Evolutionary conservation across 2,113 vertebrate species (phyloP), one percentile per base, ranked within the genome.

Genomic region (Nibea albiflora): DNA sequence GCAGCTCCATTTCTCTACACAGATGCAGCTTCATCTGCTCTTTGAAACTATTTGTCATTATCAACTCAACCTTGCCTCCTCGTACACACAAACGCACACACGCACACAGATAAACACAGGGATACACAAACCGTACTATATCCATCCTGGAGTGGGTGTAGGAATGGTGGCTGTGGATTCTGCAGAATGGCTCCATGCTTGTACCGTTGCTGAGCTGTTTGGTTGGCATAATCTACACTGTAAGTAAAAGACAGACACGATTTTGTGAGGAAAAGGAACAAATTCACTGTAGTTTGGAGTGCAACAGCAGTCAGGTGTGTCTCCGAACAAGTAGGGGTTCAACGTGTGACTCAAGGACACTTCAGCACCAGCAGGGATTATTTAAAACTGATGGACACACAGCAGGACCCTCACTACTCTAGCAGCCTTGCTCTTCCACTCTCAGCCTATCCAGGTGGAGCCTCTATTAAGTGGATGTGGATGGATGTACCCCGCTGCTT

Each of bases 331-430:
- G 84, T 80, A 78, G 91, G 47, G 70, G 78, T 83, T 83, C 64
- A 58, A 74, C 69, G 24, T 73, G 58, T 79, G 87, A 88, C 68
- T 84, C 86, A 80, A 85, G 68, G 79, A 90, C 62, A 58, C 78
- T 88, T 79, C 46, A 72, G 69, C 71, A 84, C 56, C 81, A 85
- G 85, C 83, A 61, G 89, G 81, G 75, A 85, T 83, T 64, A 70
- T 88, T 42, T 84, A 62, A 87, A 90, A 81, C 79, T 82, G 86
- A 90, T 90, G 78, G 88, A 89, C 78, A 83, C 81, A 46, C 85
- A 85, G 87, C 84, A 65, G 87, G 85, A 28, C 46, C 28, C 52
- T 71, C n/a, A 0, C 76, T 60, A 39, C 66, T 68, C 42, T 26
- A 24, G 46, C 78, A 85, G 78, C 42, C 52, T 56, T 19, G 6